Evolutionary conservation across 1,140 invertebrate species (phyloP), one percentile per base, ranked within the genome.

Genomic region (Tachypleus tridentatus): DNA sequence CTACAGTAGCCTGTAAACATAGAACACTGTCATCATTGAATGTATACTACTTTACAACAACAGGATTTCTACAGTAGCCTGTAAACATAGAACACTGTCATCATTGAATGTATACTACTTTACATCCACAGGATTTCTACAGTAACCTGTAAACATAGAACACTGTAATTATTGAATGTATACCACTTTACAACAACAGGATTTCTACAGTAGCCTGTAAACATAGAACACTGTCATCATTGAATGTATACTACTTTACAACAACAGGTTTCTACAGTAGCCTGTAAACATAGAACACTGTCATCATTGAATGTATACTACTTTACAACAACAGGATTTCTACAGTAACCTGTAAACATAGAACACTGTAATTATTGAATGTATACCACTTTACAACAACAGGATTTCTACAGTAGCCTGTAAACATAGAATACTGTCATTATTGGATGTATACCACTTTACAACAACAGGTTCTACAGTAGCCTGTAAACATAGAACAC

Each of bases 1-100:
- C 29, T 29, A 29, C 29, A 29, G 29, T 29, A 29, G 2, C 29
- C 29, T 29, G 29, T 29, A 29, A 29, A 29, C 29, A 29, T 1
- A 72, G 29, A 29, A 29, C 29, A 29, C 29, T 29, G 29, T 29
- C 29, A 29, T 29, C 29, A 29, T 29, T 29, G 70, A 29, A 29
- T 29, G 29, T 29, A 29, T 29, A 29, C 29, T 2, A 29, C 29
- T 29, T 29, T 29, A 0, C 29, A 29, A 1, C 29, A 0, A 29
- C 29, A 29, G 29, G 29, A 29, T 29, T 29, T 29, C 29, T 29
- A 29, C 29, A 29, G 29, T 29, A 29, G 2, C 29, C 29, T 29
- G 29, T 29, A 29, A 29, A 29, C 29, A 29, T 2, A 72, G 49
- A 29, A n/a, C 5, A 4, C 4, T 29, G 48, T 11, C 5, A 47